These are phyloP conservation scores for Apodemus agrarius DNA, from an alignment of 2,797 vertebrate species.

Conservation along the genomic window DNA sequence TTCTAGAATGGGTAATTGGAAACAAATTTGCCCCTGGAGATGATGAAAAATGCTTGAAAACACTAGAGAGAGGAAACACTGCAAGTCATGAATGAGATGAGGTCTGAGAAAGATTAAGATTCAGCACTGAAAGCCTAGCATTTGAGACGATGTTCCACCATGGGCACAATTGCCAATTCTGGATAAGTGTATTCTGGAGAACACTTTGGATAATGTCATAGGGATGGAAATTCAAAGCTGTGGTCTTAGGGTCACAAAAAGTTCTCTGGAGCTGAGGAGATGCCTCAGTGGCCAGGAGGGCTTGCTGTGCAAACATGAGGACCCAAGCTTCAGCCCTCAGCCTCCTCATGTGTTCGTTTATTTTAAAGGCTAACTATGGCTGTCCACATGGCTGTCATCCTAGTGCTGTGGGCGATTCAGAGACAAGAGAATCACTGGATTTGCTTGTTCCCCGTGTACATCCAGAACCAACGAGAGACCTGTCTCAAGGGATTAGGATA, in stretches of 20 bases:
- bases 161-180: background rate
- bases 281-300: background rate
- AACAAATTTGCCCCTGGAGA: background rate
- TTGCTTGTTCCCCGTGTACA: background rate
- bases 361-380: background rate
- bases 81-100: background rate
- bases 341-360: background rate
- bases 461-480: background rate
- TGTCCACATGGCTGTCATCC: background rate
- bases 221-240: background rate
- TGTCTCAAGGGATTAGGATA: background rate
- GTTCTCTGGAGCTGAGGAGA: background rate
- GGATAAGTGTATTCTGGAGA: background rate
- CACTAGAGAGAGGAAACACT: background rate
- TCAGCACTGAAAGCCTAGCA: background rate
- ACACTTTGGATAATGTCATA: slow-evolving; percentile 60
- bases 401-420: background rate
- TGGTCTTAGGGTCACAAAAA: background rate
- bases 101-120: background rate
- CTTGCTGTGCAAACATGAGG: background rate
- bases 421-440: background rate
- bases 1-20: background rate
- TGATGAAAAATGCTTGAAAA: background rate
- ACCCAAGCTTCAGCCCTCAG: background rate
- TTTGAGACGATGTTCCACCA: background rate